These are phyloP conservation scores for Xenops minutus DNA, from an alignment of 2,797 vertebrate species.

Conservation along the genomic window DNA sequence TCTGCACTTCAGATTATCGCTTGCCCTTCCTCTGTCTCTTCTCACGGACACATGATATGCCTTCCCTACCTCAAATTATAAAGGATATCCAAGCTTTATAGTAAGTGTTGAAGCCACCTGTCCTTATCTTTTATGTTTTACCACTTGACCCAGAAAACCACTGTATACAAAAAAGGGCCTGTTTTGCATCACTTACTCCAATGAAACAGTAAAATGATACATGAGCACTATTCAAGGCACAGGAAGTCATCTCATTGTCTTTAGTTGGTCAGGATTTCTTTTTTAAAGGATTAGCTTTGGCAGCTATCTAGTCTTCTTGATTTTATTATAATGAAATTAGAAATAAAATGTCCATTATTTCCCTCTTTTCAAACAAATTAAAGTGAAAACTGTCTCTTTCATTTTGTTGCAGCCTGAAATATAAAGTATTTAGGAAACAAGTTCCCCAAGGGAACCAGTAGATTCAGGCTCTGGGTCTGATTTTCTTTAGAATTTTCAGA, in stretches of 20 bases:
- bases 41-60: neutral
- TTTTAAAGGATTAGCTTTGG: neutral
- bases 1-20: neutral
- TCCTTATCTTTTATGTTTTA: neutral
- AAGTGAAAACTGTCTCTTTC: neutral
- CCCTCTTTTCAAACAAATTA: neutral
- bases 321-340: neutral
- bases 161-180: neutral
- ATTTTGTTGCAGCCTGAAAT: neutral
- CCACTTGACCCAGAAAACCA: neutral
- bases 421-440: neutral
- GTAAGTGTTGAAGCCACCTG: neutral
- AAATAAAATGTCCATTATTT: neutral
- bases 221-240: neutral
- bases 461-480: neutral
- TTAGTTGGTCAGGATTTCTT: neutral
- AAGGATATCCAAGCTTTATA: neutral
- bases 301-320: neutral
- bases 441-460: neutral
- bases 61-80: neutral
- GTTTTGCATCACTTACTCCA: neutral
- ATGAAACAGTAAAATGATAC: neutral
- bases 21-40: neutral
- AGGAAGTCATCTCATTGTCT: neutral
- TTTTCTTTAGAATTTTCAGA: neutral